phyloP scores from a whole-genome alignment of 1,140 invertebrate genomes.

The Drosophila lowei region DNA sequence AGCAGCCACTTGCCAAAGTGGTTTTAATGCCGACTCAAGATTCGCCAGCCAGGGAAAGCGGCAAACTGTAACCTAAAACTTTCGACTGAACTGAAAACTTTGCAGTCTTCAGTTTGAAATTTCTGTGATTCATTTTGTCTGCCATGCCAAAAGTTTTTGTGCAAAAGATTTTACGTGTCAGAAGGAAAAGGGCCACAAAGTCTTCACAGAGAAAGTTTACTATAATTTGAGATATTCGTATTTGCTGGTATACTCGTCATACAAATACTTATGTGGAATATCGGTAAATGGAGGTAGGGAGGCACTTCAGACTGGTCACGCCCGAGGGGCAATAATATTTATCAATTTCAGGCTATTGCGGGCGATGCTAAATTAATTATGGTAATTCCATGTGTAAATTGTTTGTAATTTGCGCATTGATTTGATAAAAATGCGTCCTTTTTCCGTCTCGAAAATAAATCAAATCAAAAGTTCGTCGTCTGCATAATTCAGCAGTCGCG shows the following conservation, averaged over 20 bases:
- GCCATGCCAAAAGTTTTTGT: constrained; percentile 28
- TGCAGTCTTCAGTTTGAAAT: constrained; percentile 10
- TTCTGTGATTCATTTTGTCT: constrained; percentile 1
- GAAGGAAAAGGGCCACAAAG: constrained; percentile 4
- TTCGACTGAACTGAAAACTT: constrained; percentile 37
- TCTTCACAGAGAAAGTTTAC: constrained; percentile 19
- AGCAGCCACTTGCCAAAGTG: constrained; percentile 34
- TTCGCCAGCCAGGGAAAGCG: constrained; percentile 5
- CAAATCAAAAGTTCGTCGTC: constrained; percentile 63
- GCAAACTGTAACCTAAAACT: constrained; percentile 38
- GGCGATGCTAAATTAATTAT: constrained; percentile 70
- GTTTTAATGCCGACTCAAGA: constrained; percentile 37
- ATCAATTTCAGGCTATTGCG: constrained; percentile 44
- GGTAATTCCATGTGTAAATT: constrained; percentile 71
- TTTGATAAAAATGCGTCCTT: constrained; percentile 59
- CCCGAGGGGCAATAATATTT: constrained; percentile 48
- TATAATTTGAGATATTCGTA: constrained; percentile 17
- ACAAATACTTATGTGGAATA: constrained; percentile 12
- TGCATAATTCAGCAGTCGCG: constrained; percentile 66
- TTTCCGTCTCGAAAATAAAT: constrained; percentile 56
- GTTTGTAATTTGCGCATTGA: constrained; percentile 71
- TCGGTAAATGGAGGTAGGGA: neutral
- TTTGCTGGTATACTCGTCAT: neutral
- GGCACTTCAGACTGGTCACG: neutral
- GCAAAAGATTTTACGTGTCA: constrained; percentile 47